Evolutionary conservation across 2,113 vertebrate species (phyloP).

Genomic region (Neopipo cinnamomea): DNA sequence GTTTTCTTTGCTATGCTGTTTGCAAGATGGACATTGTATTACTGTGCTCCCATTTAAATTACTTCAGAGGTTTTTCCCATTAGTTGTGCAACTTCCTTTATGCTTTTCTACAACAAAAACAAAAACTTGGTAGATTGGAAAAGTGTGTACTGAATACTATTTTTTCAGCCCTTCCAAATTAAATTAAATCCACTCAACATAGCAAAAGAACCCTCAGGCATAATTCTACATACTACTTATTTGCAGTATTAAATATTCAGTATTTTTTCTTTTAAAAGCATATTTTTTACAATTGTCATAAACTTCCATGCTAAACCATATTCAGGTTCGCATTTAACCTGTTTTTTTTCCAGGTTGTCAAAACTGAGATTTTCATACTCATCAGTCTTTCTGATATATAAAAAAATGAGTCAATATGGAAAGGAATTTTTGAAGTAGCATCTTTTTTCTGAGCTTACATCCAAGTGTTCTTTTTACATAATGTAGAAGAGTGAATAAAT

Average conservation of each 20-base stretch:
- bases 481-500: not conserved
- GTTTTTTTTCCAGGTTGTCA: constrained; percentile 24
- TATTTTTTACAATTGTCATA: constrained; percentile 60
- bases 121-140: constrained; percentile 15
- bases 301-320: constrained; percentile 1
- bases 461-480: not conserved
- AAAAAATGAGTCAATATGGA: not conserved
- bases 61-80: not conserved
- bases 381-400: not conserved
- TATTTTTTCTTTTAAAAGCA: constrained; percentile 62
- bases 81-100: not conserved
- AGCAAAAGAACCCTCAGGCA: constrained; percentile 60
- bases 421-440: not conserved
- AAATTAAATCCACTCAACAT: constrained; percentile 56
- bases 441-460: not conserved
- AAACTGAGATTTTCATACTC: constrained; percentile 21
- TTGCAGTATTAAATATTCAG: constrained; percentile 71
- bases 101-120: not conserved
- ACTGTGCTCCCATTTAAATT: not conserved
- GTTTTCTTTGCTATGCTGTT: not conserved
- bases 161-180: constrained; percentile 54
- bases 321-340: constrained; percentile 27
- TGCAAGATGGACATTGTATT: not conserved
- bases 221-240: constrained; percentile 65
- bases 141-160: constrained; percentile 15